phyloP scores from a whole-genome alignment of 35 echinoderm and acorn worm species.

The Lytechinus variegatus region DNA sequence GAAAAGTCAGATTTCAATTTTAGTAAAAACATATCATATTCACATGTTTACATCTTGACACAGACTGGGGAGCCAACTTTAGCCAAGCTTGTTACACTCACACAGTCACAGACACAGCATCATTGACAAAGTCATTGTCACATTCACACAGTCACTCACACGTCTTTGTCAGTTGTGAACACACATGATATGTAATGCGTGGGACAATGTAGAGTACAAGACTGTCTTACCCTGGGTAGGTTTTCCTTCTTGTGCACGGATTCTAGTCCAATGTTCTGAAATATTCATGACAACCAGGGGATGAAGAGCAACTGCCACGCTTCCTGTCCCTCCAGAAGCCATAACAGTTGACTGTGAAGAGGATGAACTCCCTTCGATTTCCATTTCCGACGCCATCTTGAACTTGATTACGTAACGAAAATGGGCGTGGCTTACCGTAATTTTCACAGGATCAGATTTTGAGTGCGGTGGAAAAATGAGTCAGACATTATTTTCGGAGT shows the following conservation, averaged over 20 bases:
- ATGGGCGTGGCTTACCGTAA: background rate
- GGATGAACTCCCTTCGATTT: slow-evolving; percentile 51
- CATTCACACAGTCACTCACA: background rate
- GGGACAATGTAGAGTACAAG: background rate
- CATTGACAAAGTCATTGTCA: too few relatives aligned
- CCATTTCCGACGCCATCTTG: slow-evolving; percentile 69
- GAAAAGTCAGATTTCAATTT: too few relatives aligned
- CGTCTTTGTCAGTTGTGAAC: background rate
- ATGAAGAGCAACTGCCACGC: slow-evolving; percentile 90
- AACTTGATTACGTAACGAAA: background rate
- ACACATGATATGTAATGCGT: background rate
- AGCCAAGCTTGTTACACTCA: too few relatives aligned
- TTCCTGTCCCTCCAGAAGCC: slow-evolving; percentile 92
- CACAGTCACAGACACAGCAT: too few relatives aligned
- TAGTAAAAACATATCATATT: too few relatives aligned
- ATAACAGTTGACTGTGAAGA: slow-evolving; percentile 70
- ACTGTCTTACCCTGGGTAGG: slow-evolving; percentile 80
- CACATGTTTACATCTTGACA: too few relatives aligned
- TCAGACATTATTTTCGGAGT: background rate
- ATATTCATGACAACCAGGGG: slow-evolving; percentile 99
- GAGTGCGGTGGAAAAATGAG: background rate
- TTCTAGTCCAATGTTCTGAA: slow-evolving; percentile 98
- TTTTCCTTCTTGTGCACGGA: slow-evolving; percentile 95
- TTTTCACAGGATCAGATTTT: background rate
- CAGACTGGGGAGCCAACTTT: too few relatives aligned